These are phyloP conservation scores for Melanophora roralis DNA, from an alignment of 2,888 invertebrate species.

Conservation along the genomic window DNA sequence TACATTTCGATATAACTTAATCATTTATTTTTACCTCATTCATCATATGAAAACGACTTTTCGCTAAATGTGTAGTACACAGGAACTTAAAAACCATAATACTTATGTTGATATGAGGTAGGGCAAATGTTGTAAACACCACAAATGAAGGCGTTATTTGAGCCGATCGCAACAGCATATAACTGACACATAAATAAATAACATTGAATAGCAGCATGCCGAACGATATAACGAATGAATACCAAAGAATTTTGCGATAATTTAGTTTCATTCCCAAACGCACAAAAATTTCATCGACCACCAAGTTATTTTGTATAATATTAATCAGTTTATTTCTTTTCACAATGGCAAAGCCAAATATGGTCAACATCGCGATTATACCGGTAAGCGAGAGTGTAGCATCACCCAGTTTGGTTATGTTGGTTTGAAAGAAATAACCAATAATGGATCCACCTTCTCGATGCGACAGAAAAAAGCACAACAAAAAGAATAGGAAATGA, in stretches of 20 bases:
- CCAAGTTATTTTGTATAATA: slow-evolving; percentile 71
- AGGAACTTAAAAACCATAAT: slow-evolving; percentile 75
- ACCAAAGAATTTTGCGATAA: slow-evolving; percentile 70
- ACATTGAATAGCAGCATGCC: slow-evolving; percentile 72
- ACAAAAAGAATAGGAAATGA: slow-evolving; percentile 71
- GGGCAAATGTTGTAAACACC: slow-evolving; percentile 72
- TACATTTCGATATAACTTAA: too few relatives aligned
- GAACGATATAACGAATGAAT: slow-evolving; percentile 70
- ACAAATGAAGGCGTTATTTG: slow-evolving; percentile 73
- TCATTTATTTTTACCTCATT: slow-evolving; percentile 69
- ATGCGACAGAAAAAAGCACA: slow-evolving; percentile 70
- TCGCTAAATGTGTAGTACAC: slow-evolving; percentile 70
- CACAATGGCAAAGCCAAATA: slow-evolving; percentile 71
- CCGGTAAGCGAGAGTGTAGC: slow-evolving; percentile 71
- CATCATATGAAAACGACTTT: slow-evolving; percentile 72
- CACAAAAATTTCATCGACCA: slow-evolving; percentile 73
- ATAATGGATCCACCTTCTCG: slow-evolving; percentile 73
- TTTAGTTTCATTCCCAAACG: slow-evolving; percentile 72
- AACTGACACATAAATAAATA: slow-evolving; percentile 73
- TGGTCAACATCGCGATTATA: slow-evolving; percentile 73
- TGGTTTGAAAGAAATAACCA: slow-evolving; percentile 75
- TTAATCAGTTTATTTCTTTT: slow-evolving; percentile 62
- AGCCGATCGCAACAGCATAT: slow-evolving; percentile 70
- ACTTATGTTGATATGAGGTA: slow-evolving; percentile 75
- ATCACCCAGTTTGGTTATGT: slow-evolving; percentile 74